Evolutionary conservation across 2,888 invertebrate genomes (phyloP).

Genomic region (Leptogaster cylindrica): DNA sequence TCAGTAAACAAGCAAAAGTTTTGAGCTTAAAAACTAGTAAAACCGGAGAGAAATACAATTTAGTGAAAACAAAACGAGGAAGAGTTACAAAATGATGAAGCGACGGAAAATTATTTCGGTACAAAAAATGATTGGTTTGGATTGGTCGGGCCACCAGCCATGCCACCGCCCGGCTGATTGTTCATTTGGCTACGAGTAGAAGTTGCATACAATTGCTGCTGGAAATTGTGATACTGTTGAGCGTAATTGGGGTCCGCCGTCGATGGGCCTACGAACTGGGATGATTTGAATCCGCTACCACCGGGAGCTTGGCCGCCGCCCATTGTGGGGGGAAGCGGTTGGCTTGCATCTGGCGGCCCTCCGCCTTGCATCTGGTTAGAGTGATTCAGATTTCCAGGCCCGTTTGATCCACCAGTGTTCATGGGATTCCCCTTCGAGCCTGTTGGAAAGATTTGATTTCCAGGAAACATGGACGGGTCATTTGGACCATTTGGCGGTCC

Average conservation of each 20-base stretch:
- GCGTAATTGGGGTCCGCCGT: slow-evolving; percentile 92
- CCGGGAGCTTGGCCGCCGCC: slow-evolving; percentile 63
- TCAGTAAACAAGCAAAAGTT: not conserved
- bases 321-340: slow-evolving; percentile 80
- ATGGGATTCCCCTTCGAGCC: slow-evolving; percentile 67
- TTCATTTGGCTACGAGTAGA: slow-evolving; percentile 70
- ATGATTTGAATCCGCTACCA: slow-evolving; percentile 68
- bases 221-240: slow-evolving; percentile 94
- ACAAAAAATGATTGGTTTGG: slow-evolving; percentile 60
- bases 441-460: slow-evolving; percentile 65
- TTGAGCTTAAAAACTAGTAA: not conserved
- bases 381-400: slow-evolving; percentile 52
- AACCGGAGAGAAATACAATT: not conserved
- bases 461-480: slow-evolving; percentile 52
- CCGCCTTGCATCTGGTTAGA: slow-evolving; percentile 53
- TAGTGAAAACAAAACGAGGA: not conserved
- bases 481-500: slow-evolving; percentile 53
- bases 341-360: slow-evolving; percentile 66
- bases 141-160: slow-evolving; percentile 52
- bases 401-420: slow-evolving; percentile 52
- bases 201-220: slow-evolving; percentile 92
- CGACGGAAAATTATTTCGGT: slow-evolving; percentile 53
- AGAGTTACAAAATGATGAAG: not conserved
- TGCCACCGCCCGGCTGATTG: slow-evolving; percentile 51
- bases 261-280: slow-evolving; percentile 82